Conservation (phyloP, 2,113 vertebrate genomes). For the Centrocercus urophasianus region DNA sequence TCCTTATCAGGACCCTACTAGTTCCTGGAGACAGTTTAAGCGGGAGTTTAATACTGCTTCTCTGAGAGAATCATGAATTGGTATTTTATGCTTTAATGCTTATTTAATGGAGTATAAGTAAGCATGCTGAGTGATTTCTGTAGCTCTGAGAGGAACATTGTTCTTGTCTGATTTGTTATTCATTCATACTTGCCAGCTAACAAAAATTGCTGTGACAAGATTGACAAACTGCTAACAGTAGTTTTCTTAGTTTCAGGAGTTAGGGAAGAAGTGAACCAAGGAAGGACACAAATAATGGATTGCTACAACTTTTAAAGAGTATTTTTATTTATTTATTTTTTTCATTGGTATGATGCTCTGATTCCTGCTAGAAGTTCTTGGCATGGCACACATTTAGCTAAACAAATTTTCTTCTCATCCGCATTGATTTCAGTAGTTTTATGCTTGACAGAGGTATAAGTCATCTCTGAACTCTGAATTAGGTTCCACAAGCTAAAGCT, state of each 20-base stretch:
- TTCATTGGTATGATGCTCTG: neutral
- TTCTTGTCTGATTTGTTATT: slow-evolving; percentile 17
- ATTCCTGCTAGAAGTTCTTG: neutral
- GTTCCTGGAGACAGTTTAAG: neutral
- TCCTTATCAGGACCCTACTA: neutral
- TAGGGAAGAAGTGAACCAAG: neutral
- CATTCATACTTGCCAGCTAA: slow-evolving; percentile 15
- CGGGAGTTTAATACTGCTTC: slow-evolving; percentile 10
- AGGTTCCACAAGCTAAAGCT: neutral
- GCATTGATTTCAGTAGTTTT: neutral
- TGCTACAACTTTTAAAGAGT: neutral
- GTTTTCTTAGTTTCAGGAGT: neutral
- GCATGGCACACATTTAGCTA: neutral
- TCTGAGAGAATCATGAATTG: slow-evolving; percentile 1
- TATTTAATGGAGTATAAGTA: slow-evolving; percentile 61
- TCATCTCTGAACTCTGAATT: slow-evolving; percentile 1
- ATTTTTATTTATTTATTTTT: neutral
- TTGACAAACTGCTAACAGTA: slow-evolving; percentile 9
- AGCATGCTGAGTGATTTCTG: slow-evolving; percentile 6
- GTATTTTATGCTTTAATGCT: slow-evolving; percentile 54
- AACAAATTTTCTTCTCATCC: neutral
- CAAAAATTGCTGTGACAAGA: slow-evolving; percentile 2
- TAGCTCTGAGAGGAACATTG: slow-evolving; percentile 24
- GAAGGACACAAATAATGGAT: neutral
- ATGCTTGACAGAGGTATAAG: slow-evolving; percentile 4